Evolutionary conservation across 2,797 vertebrate species (phyloP).

Genomic region (Rhinogobio ventralis): DNA sequence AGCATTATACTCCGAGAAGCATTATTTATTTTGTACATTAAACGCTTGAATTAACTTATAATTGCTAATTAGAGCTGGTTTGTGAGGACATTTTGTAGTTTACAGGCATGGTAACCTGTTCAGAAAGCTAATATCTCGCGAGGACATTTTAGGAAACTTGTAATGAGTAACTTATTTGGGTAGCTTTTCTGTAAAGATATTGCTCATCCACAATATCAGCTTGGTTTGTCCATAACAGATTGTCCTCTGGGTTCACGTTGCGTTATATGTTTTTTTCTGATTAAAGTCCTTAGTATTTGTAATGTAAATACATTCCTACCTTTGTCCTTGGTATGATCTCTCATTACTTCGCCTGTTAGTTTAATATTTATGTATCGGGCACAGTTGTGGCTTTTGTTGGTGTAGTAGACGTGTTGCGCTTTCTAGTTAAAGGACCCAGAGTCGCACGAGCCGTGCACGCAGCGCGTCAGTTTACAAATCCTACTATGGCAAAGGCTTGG

Average conservation of each 20-base stretch:
- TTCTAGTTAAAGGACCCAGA: background rate
- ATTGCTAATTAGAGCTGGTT: background rate
- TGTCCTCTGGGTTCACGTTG: background rate
- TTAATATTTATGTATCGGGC: background rate
- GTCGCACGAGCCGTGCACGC: background rate
- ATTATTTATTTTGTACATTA: too few species aligned
- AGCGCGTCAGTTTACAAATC: too few species aligned
- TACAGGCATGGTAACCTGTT: background rate
- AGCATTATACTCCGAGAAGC: background rate
- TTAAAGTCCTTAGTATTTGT: background rate
- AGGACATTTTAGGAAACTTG: background rate
- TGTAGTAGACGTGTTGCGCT: background rate
- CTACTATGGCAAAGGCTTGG: background rate
- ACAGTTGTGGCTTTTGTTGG: background rate
- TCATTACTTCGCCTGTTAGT: constrained; percentile 64
- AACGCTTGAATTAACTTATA: too few species aligned
- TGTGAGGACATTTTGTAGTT: background rate
- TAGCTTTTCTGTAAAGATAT: background rate
- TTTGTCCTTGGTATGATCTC: constrained; percentile 62
- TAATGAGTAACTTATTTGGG: too few species aligned
- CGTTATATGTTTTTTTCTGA: background rate
- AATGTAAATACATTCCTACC: constrained; percentile 61
- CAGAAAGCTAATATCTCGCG: background rate
- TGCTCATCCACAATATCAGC: background rate
- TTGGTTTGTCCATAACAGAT: background rate